Evolutionary conservation across 2,797 vertebrate genomes (phyloP).

Genomic region (Garrulus glandarius): DNA sequence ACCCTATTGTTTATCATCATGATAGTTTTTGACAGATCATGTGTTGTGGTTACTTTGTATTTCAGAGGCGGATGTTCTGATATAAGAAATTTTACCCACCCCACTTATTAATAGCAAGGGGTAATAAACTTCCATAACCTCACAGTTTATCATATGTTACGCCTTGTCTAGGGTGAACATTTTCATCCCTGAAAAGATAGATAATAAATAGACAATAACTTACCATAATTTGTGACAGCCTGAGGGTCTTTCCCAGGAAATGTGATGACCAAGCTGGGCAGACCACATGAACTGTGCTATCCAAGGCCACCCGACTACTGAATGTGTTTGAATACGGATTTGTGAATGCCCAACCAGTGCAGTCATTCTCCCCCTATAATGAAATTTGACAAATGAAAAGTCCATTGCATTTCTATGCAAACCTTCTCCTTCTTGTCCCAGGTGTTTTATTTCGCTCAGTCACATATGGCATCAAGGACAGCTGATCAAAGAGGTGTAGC

Average conservation of each 20-base stretch:
- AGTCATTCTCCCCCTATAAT: neutral
- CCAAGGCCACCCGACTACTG: neutral
- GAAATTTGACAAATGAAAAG: neutral
- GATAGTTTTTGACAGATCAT: slow-evolving; percentile 57
- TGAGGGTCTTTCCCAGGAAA: neutral
- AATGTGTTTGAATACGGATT: neutral
- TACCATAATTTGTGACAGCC: neutral
- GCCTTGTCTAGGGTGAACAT: slow-evolving; percentile 1
- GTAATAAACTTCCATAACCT: slow-evolving; percentile 29
- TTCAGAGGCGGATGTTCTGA: slow-evolving; percentile 37
- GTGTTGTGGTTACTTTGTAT: slow-evolving; percentile 66
- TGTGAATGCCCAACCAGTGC: neutral
- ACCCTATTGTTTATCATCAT: slow-evolving; percentile 56
- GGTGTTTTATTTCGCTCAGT: neutral
- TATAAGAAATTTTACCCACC: neutral
- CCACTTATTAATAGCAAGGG: slow-evolving; percentile 25
- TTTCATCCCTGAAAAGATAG: neutral
- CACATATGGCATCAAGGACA: neutral
- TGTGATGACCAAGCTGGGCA: neutral
- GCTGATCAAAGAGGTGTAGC: neutral
- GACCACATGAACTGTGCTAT: neutral
- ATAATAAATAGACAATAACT: neutral
- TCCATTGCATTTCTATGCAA: neutral
- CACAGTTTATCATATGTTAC: neutral
- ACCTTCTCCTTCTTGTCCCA: neutral